phyloP scores from a whole-genome alignment of 2,113 vertebrate species.

The Nycticryphes semicollaris region DNA sequence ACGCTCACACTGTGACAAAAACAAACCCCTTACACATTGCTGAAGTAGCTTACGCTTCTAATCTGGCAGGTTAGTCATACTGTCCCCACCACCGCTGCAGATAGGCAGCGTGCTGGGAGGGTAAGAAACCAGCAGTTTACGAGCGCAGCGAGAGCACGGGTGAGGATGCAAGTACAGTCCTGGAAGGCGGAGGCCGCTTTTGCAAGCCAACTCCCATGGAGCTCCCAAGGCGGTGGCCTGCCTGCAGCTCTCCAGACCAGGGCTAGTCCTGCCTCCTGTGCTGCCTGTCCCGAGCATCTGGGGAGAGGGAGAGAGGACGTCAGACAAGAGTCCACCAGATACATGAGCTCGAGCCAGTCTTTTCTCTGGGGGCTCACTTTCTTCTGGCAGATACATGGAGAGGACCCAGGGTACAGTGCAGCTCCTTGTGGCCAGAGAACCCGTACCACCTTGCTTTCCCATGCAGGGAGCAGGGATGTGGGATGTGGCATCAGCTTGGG shows the following conservation, averaged over 20 bases:
- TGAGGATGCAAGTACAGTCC: background rate
- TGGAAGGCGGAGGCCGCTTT: background rate
- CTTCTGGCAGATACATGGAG: background rate
- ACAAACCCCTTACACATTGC: background rate
- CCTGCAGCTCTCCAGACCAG: background rate
- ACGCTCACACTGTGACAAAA: background rate
- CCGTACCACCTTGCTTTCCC: background rate
- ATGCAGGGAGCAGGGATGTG: background rate
- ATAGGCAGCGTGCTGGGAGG: background rate
- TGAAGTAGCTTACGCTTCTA: background rate
- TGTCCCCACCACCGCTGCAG: background rate
- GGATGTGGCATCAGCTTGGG: background rate
- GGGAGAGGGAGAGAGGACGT: background rate
- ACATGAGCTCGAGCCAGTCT: background rate
- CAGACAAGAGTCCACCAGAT: background rate
- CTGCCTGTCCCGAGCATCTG: background rate
- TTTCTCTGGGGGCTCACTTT: background rate
- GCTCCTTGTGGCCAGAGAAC: background rate
- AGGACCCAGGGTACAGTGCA: too few species aligned
- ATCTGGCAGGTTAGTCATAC: background rate
- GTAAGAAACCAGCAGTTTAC: background rate
- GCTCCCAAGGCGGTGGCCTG: background rate
- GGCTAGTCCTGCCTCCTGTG: background rate
- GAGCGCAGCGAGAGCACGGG: fast-evolving
- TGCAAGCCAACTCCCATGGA: background rate